These are phyloP conservation scores for Leptarthrus brevirostris DNA, from an alignment of 2,888 invertebrate species.

Conservation along the genomic window DNA sequence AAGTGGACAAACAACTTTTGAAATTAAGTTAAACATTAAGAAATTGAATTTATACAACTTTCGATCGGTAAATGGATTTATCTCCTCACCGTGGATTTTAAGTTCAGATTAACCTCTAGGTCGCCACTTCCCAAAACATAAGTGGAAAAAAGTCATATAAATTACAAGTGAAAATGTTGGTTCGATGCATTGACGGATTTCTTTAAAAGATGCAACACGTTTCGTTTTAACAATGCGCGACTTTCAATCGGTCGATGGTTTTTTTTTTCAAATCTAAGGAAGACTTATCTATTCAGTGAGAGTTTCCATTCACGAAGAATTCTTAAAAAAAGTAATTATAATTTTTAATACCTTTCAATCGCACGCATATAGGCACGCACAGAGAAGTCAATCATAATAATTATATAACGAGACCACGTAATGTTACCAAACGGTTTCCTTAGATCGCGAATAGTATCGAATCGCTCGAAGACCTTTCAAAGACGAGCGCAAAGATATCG, in stretches of 20 bases:
- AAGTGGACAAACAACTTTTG: slow-evolving; percentile 67
- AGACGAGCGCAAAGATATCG: slow-evolving; percentile 9
- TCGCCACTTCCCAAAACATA: not conserved
- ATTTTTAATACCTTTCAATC: not conserved
- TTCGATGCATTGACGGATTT: no score
- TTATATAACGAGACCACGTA: slow-evolving; percentile 27
- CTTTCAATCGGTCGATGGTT: no score
- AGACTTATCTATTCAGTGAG: no score
- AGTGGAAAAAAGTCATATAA: slow-evolving; percentile 8
- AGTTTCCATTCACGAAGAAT: not conserved
- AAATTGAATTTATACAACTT: slow-evolving; percentile 32
- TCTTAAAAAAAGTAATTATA: slow-evolving; percentile 16
- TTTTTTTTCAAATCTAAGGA: no score
- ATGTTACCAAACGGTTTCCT: slow-evolving; percentile 13
- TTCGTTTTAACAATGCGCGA: no score
- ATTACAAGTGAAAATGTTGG: slow-evolving; percentile 16
- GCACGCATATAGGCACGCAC: no score
- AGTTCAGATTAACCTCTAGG: slow-evolving; percentile 21
- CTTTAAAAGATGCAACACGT: no score
- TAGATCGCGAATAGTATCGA: not conserved
- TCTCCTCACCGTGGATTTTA: not conserved
- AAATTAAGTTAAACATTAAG: not conserved
- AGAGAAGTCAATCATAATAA: not conserved
- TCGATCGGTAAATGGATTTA: slow-evolving; percentile 19
- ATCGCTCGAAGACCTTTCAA: slow-evolving; percentile 30